A percentile compares a stretch with the other conserved stretches of the same genome.
Conservation (phyloP, 2,113 vertebrate genomes). For the Cricetomys ansorgei region DNA sequence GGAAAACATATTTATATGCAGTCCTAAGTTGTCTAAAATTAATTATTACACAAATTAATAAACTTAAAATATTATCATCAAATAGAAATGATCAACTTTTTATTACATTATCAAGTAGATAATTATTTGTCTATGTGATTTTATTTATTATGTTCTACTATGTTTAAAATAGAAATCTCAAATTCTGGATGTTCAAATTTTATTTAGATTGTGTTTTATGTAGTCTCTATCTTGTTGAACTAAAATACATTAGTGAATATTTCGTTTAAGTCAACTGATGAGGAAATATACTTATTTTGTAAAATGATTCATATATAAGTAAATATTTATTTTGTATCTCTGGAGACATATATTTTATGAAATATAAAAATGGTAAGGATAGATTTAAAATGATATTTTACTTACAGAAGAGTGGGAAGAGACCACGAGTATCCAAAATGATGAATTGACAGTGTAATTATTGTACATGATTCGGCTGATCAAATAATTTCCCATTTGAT, state of each 20-base stretch:
- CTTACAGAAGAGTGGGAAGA: no score
- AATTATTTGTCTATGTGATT: neutral
- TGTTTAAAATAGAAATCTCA: neutral
- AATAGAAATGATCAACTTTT: neutral
- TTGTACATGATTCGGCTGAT: neutral
- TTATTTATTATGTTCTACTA: neutral
- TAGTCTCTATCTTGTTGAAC: neutral
- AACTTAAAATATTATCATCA: neutral
- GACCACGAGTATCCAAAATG: no score
- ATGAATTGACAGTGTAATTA: neutral
- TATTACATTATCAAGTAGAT: neutral
- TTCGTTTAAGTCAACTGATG: neutral
- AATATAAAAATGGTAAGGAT: neutral
- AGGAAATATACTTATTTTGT: neutral
- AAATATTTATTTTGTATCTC: neutral
- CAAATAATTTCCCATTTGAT: neutral
- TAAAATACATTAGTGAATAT: neutral
- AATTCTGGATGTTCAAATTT: neutral
- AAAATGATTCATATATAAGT: neutral
- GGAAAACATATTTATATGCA: neutral
- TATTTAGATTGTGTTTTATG: neutral
- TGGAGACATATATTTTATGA: neutral
- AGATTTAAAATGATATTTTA: neutral
- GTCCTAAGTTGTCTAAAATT: neutral
- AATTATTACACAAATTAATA: no score